Evolutionary conservation across 2,888 invertebrate genomes (phyloP), one percentile per base, ranked within the genome.

Genomic region (Stomorhina lunata): DNA sequence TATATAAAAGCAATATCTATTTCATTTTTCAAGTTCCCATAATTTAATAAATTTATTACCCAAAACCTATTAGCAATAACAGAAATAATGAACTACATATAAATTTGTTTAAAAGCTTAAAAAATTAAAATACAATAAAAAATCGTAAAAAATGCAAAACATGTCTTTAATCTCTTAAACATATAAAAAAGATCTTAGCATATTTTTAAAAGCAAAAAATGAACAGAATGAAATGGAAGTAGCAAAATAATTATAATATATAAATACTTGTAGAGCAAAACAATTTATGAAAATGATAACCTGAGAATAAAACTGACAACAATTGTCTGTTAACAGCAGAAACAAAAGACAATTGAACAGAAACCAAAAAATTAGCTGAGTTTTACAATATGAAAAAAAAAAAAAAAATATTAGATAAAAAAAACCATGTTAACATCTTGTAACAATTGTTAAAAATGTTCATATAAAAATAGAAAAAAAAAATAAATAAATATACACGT

Each of bases 201-300:
- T 63, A 29, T 63, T 43, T 50, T 40, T 63, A 53, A 43, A 53
- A 22, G 63, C 53, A 40, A 61, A 32, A 53, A 12, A 48, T n/a
- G 50, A 37, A 37, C 55, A 29, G 25, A 32, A 34, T 10, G 2
- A 55, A 34, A 5, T 29, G 25, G 34, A 59, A 71, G 65, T 65
- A 65, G 63, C 1, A 63, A 73, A 53, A 53, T 73, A 63, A 73
- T 73, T 73, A 73, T 48, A 40, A 45, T 25, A 40, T 4, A n/a
- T n/a, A n/a, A n/a, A n/a, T n/a, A n/a, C n/a, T n/a, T n/a, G n/a
- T 15, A 4, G 20, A 17, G 20, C 40, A 53, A 27, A 40, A 37
- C 50, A 43, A 68, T 75, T 69, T 75, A 75, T 80, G 80, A 80
- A 77, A 75, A 63, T 65, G 59, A 80, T 73, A 73, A 55, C 68